These are phyloP conservation scores for Brachyistius frenatus DNA, from an alignment of 2,113 vertebrate genomes.

Conservation along the genomic window DNA sequence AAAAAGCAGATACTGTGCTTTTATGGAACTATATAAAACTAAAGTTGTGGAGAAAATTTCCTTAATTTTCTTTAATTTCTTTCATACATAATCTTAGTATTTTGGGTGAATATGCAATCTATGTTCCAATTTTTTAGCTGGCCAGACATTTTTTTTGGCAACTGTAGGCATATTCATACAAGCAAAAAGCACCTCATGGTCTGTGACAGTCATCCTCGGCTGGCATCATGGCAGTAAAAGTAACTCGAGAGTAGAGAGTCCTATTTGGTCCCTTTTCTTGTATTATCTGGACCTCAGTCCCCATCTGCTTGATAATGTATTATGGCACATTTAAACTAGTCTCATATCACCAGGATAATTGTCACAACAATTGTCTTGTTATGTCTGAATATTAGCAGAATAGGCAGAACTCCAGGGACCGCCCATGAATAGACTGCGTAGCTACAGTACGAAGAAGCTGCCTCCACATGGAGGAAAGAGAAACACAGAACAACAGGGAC, in stretches of 20 bases:
- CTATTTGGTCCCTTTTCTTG: too few relatives aligned
- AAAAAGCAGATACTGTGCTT: too few relatives aligned
- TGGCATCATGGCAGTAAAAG: not conserved
- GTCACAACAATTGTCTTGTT: conserved; percentile 27
- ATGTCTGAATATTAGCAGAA: conserved; percentile 20
- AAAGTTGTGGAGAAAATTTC: too few relatives aligned
- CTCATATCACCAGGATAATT: conserved; percentile 15
- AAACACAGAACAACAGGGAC: conserved; percentile 27
- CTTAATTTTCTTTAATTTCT: too few relatives aligned
- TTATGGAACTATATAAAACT: too few relatives aligned
- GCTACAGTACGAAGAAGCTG: conserved; percentile 35
- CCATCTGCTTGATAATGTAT: conserved; percentile 11
- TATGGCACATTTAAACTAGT: not conserved
- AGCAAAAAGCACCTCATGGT: too few relatives aligned
- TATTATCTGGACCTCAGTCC: not conserved
- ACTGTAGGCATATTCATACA: too few relatives aligned
- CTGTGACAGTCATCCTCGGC: too few relatives aligned
- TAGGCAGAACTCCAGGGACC: conserved; percentile 34
- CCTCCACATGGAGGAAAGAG: conserved; percentile 35
- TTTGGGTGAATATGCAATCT: too few relatives aligned
- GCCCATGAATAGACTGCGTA: conserved; percentile 12
- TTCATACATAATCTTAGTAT: too few relatives aligned
- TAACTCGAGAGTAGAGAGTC: not conserved
- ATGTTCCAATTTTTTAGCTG: too few relatives aligned
- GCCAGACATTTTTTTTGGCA: too few relatives aligned